Percentiles rank a stretch among this genome's conserved stretches.
Conservation (phyloP, 2,888 invertebrate genomes). For the Dryobotodes eremita region DNA sequence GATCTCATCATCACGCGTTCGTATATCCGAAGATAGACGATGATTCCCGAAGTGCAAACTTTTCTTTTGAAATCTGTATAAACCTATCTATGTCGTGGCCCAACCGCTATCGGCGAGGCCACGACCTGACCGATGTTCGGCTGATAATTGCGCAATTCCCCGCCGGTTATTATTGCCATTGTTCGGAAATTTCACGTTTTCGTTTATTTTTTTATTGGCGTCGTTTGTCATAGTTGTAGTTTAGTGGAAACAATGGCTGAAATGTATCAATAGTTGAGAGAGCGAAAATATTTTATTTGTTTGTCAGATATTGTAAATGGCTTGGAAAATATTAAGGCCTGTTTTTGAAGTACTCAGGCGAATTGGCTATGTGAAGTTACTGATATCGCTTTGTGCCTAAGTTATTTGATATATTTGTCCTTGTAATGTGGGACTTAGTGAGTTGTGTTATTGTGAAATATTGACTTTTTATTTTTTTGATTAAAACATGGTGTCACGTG, state of each 20-base stretch:
- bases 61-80: neutral
- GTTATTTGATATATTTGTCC: neutral
- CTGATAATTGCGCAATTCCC: conserved; percentile 65
- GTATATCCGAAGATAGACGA: neutral
- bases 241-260: conserved; percentile 62
- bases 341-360: conserved; percentile 8
- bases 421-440: neutral
- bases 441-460: neutral
- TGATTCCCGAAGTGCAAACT: neutral
- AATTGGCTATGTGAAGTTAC: neutral
- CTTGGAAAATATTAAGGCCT: neutral
- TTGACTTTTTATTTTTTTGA: neutral
- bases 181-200: conserved; percentile 67
- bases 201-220: conserved; percentile 62
- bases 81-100: neutral
- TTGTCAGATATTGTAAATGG: conserved; percentile 28
- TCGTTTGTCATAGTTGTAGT: conserved; percentile 62
- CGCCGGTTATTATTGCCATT: conserved; percentile 62
- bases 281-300: conserved; percentile 50
- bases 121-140: conserved; percentile 33
- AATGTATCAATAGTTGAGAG: conserved; percentile 49
- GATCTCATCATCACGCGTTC: neutral
- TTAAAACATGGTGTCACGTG: neutral
- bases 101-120: conserved; percentile 21
- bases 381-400: neutral